Conservation (phyloP, 2,888 invertebrate species). For the Ryuthela nishihirai region DNA sequence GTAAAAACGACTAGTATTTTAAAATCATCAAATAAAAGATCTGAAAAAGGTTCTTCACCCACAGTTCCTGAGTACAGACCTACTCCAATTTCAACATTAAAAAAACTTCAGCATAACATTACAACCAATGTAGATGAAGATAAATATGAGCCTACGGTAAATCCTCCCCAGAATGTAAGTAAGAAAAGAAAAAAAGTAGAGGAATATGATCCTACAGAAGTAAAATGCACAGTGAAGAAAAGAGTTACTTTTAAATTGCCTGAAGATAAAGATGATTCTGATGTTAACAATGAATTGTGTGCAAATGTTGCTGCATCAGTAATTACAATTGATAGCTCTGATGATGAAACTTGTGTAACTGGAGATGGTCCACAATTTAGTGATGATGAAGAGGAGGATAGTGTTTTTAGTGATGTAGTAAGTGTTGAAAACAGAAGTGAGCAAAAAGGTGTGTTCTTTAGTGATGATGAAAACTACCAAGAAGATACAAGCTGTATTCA, state of each 20-base stretch:
- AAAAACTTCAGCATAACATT: conserved; percentile 18
- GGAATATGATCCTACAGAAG: conserved; percentile 41
- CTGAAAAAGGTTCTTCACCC: neutral
- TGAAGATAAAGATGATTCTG: neutral
- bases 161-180: neutral
- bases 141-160: conserved; percentile 7
- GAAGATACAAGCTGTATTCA: no score
- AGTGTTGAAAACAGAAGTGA: no score
- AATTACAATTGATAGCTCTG: neutral
- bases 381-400: conserved; percentile 32
- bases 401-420: neutral
- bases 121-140: neutral
- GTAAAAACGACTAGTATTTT: conserved; percentile 10
- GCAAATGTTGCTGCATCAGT: neutral
- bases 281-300: neutral
- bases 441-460: no score
- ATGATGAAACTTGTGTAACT: conserved; percentile 1
- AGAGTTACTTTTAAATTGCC: conserved; percentile 14
- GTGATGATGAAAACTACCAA: no score
- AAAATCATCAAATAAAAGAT: conserved; percentile 1
- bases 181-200: conserved; percentile 22
- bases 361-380: conserved; percentile 17
- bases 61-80: conserved; percentile 33
- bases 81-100: conserved; percentile 33
- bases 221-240: conserved; percentile 11